phyloP scores from a whole-genome alignment of 2,888 invertebrate species.

The Sarcophaga carnaria region DNA sequence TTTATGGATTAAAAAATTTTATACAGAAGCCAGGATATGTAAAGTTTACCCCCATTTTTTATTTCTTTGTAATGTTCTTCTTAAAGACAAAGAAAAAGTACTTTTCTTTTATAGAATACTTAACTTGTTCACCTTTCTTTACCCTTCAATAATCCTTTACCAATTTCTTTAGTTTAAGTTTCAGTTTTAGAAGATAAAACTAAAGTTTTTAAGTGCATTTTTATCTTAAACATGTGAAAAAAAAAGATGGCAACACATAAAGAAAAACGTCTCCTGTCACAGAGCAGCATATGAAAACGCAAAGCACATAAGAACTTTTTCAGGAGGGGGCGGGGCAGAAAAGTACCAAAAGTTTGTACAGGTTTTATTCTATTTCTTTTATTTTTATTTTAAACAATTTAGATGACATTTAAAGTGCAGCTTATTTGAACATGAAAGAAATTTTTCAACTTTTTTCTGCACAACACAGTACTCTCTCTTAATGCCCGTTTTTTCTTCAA shows the following conservation, averaged over 20 bases:
- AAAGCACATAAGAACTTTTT: too few relatives aligned
- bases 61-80: not conserved
- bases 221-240: not conserved
- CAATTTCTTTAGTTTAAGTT: not conserved
- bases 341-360: too few relatives aligned
- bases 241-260: too few relatives aligned
- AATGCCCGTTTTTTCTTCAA: not conserved
- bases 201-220: too few relatives aligned
- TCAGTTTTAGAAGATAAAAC: too few relatives aligned
- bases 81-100: not conserved
- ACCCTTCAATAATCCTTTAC: not conserved
- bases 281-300: too few relatives aligned
- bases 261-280: too few relatives aligned
- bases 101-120: not conserved
- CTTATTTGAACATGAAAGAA: slow-evolving; percentile 24
- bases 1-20: too few relatives aligned
- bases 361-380: not conserved
- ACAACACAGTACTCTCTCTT: not conserved
- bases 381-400: slow-evolving; percentile 10
- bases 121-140: not conserved
- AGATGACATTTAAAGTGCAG: slow-evolving; percentile 32
- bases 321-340: too few relatives aligned
- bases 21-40: too few relatives aligned
- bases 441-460: not conserved
- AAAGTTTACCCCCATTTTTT: too few relatives aligned